phyloP scores from a whole-genome alignment of 2,888 invertebrate genomes.

The Lasioglossum leucozonium region DNA sequence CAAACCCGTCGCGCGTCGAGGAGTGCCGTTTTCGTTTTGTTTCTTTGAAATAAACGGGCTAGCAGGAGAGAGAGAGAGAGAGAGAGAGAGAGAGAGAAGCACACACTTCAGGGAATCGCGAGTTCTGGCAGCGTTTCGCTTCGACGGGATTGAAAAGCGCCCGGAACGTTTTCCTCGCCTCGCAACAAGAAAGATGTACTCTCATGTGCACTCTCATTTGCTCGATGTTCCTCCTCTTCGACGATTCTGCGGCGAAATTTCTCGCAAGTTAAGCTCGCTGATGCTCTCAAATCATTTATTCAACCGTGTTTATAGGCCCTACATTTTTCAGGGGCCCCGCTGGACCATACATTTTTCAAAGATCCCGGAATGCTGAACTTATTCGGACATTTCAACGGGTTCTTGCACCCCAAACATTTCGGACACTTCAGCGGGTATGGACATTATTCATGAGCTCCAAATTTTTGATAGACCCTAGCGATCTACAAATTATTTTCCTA shows the following conservation, averaged over 20 bases:
- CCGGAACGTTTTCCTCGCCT: conserved; percentile 17
- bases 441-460: neutral
- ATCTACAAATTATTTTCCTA: neutral
- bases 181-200: neutral
- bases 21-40: conserved; percentile 28
- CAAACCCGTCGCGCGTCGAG: conserved; percentile 12
- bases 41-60: conserved; percentile 23
- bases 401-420: neutral
- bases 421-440: too few relatives aligned
- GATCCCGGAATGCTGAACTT: neutral
- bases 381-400: neutral
- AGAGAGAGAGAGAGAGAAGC: neutral
- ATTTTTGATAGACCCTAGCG: neutral
- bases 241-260: neutral
- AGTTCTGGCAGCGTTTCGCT: conserved; percentile 20
- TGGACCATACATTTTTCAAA: neutral
- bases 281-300: neutral
- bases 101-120: conserved; percentile 46
- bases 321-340: neutral
- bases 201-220: neutral
- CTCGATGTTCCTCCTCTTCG: neutral
- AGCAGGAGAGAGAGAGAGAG: neutral
- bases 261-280: neutral
- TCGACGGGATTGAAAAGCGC: conserved; percentile 36
- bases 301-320: neutral